These are phyloP conservation scores for Lagopus leucura DNA, from an alignment of 2,113 vertebrate species.

Conservation along the genomic window DNA sequence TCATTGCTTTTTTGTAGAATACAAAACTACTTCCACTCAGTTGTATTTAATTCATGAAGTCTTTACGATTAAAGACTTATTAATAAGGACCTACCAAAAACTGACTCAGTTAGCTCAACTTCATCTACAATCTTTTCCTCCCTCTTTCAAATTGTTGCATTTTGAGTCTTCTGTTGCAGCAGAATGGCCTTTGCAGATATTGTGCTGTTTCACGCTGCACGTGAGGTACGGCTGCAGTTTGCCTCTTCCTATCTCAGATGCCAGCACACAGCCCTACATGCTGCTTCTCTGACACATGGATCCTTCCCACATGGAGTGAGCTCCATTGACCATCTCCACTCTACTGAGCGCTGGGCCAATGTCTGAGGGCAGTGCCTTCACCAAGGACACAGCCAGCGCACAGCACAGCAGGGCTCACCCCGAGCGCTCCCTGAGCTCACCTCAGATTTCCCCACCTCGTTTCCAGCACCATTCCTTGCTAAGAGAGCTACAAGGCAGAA, in stretches of 20 bases:
- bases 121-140: background rate
- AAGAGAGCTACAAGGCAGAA: background rate
- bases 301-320: background rate
- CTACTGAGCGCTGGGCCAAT: background rate
- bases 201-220: background rate
- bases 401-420: background rate
- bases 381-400: fast-evolving
- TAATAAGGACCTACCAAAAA: background rate
- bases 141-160: background rate
- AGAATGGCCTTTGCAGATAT: background rate
- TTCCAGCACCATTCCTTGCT: background rate
- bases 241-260: background rate
- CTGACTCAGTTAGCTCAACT: background rate
- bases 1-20: background rate
- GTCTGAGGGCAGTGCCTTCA: fast-evolving
- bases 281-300: background rate
- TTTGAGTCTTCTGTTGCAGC: background rate
- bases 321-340: background rate
- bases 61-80: background rate
- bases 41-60: background rate
- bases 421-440: fast-evolving
- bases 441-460: fast-evolving
- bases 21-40: background rate
- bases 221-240: fast-evolving
- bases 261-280: background rate